Base-by-base conservation (phyloP, 2,113 vertebrate species). In the Lepidothrix coronata region DNA sequence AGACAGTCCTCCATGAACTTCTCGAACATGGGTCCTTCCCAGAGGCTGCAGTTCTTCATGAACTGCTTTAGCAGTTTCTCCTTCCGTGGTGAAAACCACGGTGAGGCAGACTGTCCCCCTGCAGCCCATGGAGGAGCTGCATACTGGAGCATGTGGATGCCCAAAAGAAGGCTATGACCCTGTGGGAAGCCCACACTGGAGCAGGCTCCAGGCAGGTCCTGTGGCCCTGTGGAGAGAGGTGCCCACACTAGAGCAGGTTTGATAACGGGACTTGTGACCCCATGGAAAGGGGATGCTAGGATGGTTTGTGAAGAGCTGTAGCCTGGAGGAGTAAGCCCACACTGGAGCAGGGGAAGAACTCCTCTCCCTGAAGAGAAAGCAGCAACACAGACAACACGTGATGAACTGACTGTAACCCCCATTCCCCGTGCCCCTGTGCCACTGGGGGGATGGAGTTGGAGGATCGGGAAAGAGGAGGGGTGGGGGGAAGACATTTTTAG, bases 101-200 rank as follows among this genome's bases (percentile, higher is more conserved):
- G 31, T 28, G 43, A 43, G 30, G 17, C 9, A 5, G 0, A 0
- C 9, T 59, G 3, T 35, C 51, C 35, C 49, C 55, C 21, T 5
- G 43, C 58, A 35, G 48, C 41, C 20, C 2, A 0, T 30, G 57
- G 20, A 41, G 41, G 48, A 41, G 57, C 49, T 30, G 11, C 30
- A 2, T 30, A 8, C 30, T 0, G 0, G 35, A 41, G 58, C 30
- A 43, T 35, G 35, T 22, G 35, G 9, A 19, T 80, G 25, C 16
- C 22, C 57, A 51, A 25, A 27, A 52, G 35, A 51, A 37, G 27
- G 41, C 66, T 88, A 49, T 71, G 65, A 9, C 7, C 11, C 49
- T 63, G 13, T 31, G 35, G 43, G 31, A 57, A 43, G 25, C 31
- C 20, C 35, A 25, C 30, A 25, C 58, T 65, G 43, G 35, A 49